A percentile compares a stretch with the other conserved stretches of the same genome.
Evolutionary conservation across 1,140 invertebrate genomes (phyloP).

Genomic region (Bombyx mandarina): DNA sequence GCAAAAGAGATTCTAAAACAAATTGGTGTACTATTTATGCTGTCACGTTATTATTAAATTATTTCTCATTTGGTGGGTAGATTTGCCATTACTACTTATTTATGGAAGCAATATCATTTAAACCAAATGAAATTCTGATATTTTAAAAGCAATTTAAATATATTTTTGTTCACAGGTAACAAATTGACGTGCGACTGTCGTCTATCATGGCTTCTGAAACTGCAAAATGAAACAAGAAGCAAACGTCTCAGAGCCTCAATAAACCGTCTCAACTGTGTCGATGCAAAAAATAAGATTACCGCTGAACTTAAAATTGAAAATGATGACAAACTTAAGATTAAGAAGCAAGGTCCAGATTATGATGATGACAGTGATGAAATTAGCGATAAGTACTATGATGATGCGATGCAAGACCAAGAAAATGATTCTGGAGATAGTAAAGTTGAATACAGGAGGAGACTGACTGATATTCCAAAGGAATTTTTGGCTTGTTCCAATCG

Average conservation of each 20-base stretch:
- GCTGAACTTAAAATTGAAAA: conserved; percentile 27
- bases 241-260: conserved; percentile 75
- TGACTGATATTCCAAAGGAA: conserved; percentile 76
- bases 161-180: conserved; percentile 74
- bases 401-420: conserved; percentile 53
- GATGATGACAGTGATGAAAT: conserved; percentile 41
- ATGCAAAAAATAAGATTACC: conserved; percentile 44
- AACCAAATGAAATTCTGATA: background rate
- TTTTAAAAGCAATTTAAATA: background rate
- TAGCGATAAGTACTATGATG: conserved; percentile 44
- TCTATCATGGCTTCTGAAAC: conserved; percentile 81
- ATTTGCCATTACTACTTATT: too few species aligned
- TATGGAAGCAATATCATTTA: too few species aligned
- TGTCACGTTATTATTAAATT: too few species aligned
- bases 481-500: conserved; percentile 77
- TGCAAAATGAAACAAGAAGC: conserved; percentile 81
- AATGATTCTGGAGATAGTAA: conserved; percentile 31
- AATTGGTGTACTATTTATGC: too few species aligned
- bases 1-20: too few species aligned
- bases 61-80: too few species aligned
- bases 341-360: conserved; percentile 26
- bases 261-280: conserved; percentile 77
- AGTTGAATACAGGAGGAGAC: conserved; percentile 48
- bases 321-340: conserved; percentile 21
- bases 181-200: conserved; percentile 84